Base-by-base conservation (phyloP, 2,113 vertebrate species). In the Ochotona princeps region DNA sequence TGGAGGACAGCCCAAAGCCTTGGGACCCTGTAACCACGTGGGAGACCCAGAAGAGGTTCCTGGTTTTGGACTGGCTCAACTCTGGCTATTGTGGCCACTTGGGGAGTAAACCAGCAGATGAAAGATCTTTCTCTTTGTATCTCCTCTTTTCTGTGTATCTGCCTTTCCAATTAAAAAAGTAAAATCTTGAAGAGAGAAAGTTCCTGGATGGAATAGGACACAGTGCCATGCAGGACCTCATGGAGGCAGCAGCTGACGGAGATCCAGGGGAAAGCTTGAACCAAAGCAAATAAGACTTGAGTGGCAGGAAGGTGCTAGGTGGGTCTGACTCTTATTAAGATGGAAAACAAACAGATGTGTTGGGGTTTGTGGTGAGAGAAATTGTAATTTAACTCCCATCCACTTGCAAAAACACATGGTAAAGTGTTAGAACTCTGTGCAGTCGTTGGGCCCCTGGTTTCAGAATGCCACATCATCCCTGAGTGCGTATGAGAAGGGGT, bases 151-250 rank as follows among this genome's bases (percentile, higher is more conserved):
- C 38, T 3, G 38, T 44, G 6, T 44, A 44, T 44, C 38, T 44
- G 38, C 38, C 38, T 44, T 44, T 44, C 6, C 4, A 44, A 44
- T 44, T 44, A 4, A 44, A 44, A 44, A 44, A 44, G 6, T 61
- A 44, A 44, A 44, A 44, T 44, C 38, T 44, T 4, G 6, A 44
- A 44, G 38, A 44, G 38, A 44, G 38, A 6, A 44, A 44, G 26
- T 54, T 73, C 67, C 61, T 14, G 26, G 54, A 87, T 44, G 11
- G 66, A 9, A 9, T 32, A 4, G 28, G 65, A 54, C 1, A 15
- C 38, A 15, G 18, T 0, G 1, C 21, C 8, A 2, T 0, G 25
- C 3, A 4, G 69, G 35, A 49, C n/a, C 60, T 1, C 79, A 1
- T 0, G 12, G 28, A 25, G 26, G 67, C 28, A 73, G 35, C 35